Conservation (phyloP, 2,888 invertebrate species). For the Adineta ricciae region DNA sequence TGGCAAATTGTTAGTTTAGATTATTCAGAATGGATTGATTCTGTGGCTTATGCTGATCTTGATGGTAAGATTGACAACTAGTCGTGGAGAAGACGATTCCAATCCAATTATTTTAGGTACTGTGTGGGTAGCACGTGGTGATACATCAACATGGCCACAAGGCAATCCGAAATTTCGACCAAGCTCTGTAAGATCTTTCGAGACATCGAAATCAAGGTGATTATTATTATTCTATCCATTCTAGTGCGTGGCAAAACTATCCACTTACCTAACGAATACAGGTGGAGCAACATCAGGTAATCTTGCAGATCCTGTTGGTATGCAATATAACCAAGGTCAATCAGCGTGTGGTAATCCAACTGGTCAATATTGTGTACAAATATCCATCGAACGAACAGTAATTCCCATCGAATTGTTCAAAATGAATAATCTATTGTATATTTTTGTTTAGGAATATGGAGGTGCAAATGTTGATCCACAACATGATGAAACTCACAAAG, state of each 20-base stretch:
- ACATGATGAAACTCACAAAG: slow-evolving; percentile 16
- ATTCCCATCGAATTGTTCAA: background rate
- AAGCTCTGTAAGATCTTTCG: background rate
- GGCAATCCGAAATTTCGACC: background rate
- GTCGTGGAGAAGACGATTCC: background rate
- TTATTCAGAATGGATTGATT: slow-evolving; percentile 17
- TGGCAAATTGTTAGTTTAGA: slow-evolving; percentile 21
- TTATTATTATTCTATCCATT: background rate
- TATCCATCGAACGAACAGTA: slow-evolving; percentile 15
- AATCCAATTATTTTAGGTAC: background rate
- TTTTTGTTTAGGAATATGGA: background rate
- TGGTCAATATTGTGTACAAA: slow-evolving; percentile 20
- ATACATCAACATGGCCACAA: background rate
- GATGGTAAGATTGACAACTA: too few species aligned
- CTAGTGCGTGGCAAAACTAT: slow-evolving; percentile 18
- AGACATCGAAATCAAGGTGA: background rate
- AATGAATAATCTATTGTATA: background rate
- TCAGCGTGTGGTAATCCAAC: background rate
- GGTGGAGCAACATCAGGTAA: background rate
- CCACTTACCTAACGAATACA: background rate
- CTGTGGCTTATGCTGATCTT: background rate
- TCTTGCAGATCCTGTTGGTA: background rate
- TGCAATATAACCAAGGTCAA: background rate
- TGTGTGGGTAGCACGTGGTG: slow-evolving; percentile 2
- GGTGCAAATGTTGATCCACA: background rate